These are phyloP conservation scores for Macroramphosus scolopax DNA, from an alignment of 2,797 vertebrate genomes.

Conservation along the genomic window DNA sequence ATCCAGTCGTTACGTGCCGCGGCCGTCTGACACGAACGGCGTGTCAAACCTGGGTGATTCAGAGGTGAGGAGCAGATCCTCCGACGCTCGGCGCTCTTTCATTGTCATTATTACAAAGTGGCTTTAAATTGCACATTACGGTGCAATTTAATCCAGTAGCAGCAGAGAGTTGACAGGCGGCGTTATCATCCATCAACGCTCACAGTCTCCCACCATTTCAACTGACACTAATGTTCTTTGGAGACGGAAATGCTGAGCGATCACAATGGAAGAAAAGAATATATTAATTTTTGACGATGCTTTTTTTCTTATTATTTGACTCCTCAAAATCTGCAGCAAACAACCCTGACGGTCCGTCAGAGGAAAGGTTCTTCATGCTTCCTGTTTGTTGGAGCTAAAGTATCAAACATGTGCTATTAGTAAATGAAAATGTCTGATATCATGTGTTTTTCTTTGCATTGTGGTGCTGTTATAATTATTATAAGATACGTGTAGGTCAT, in stretches of 20 bases:
- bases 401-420: background rate
- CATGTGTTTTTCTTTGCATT: background rate
- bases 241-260: slow-evolving; percentile 18
- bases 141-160: slow-evolving; percentile 36
- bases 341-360: too few species aligned
- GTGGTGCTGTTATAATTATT: too few species aligned
- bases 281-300: slow-evolving; percentile 5
- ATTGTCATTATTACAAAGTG: slow-evolving; percentile 41
- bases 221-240: slow-evolving; percentile 48
- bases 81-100: slow-evolving; percentile 33
- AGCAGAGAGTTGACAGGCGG: slow-evolving; percentile 34
- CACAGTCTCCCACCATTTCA: slow-evolving; percentile 33
- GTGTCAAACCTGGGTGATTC: slow-evolving; percentile 19
- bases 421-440: too few species aligned
- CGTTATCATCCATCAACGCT: slow-evolving; percentile 51
- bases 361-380: too few species aligned
- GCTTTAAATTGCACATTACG: slow-evolving; percentile 52
- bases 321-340: too few species aligned
- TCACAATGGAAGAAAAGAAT: slow-evolving; percentile 13
- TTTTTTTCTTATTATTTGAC: too few species aligned
- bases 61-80: slow-evolving; percentile 37
- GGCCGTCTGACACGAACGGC: slow-evolving; percentile 3
- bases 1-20: slow-evolving; percentile 26
- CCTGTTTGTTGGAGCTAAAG: too few species aligned
- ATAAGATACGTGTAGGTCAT: too few species aligned